Evolutionary conservation across 2,797 vertebrate species (phyloP), one percentile per base, ranked within the genome.

Genomic region (Lutjanus campechanus): DNA sequence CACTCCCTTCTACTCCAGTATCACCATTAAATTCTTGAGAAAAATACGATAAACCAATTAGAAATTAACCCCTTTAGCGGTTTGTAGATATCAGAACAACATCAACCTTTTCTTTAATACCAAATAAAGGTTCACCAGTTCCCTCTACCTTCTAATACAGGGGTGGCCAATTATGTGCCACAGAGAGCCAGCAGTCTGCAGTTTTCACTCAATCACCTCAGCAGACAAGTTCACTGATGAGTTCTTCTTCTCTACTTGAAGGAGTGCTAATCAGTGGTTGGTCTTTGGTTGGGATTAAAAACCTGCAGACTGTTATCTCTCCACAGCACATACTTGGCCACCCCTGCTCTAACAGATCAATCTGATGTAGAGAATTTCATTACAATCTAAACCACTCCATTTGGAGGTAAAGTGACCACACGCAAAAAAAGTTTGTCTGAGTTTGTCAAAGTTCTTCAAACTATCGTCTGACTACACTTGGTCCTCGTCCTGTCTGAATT

Each of bases 151-250:
- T 61, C 16, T 22, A 1, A 25, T 29, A 29, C 5, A 51, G 6
- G 8, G 2, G 19, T 60, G 40, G 40, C 11, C 47, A 68, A 49
- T 8, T 36, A 5, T 43, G 43, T 44, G 17, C 47, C 3, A 8
- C 10, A 20, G 1, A 50, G 49, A 55, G 12, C 11, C 36, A 44
- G 47, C 13, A 36, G 40, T 53, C 12, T 22, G 15, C 36, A 50
- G 54, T 59, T 49, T 76, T 69, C 29, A 40, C 53, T 61, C 25
- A 8, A 66, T 77, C 60, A 58, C 55, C 36, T 41, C 62, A 64
- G 60, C 53, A 68, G 67, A 69, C 11, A 9, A 19, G 29, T 40
- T 55, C 40, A 71, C 65, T 76, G 62, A 49, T 68, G 25, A 73
- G 29, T 73, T 73, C 25, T 53, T 36, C 40, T 11, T 40, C 46